Evolutionary conservation across 2,797 vertebrate genomes (phyloP), one percentile per base, ranked within the genome.

Genomic region (Acanthopagrus latus): DNA sequence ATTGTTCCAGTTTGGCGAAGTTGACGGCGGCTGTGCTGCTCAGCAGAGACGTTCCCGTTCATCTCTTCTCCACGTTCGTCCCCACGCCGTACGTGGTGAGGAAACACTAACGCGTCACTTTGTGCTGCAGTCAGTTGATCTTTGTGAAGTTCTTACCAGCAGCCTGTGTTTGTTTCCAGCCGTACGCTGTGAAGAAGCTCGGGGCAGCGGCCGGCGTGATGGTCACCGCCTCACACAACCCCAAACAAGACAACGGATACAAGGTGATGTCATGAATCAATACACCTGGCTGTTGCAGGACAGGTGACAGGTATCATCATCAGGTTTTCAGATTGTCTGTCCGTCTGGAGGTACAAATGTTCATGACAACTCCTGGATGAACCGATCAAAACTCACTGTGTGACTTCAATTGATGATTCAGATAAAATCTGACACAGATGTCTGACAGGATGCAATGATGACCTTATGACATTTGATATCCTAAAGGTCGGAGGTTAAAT

Each of bases 51-150:
- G 87, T 98, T 0, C 96, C 93, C 0, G 97, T 99, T 6, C 96
- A 97, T 85, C 96, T 99, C n/a, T 99, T 99, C 83, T 99, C 97
- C 76, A 94, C 92, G 0, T 97, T 96, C 1, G 97, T 98, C 76
- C 98, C 98, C 2, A 99, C 98, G 0, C 98, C 98, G 0, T 99
- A 97, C 50, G 98, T 99, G 96, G 98, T 99, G 93, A 97, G 97
- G 17, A 57, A 75, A 47, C 44, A 0, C 0, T 7, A 2, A 14
- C 6, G 3, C 67, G 17, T 71, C 44, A 51, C 33, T 65, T 78
- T 46, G 27, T 55, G 60, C 17, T 2, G 21, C 13, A 3, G 7
- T 11, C 52, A 44, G 55, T 54, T 25, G 44, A 7, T 17, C 10
- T 5, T 48, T 2, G n/a, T 6, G 11, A 2, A 7, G 11, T 13